phyloP scores from a whole-genome alignment of 2,888 invertebrate genomes.

The Drosophila mettleri region DNA sequence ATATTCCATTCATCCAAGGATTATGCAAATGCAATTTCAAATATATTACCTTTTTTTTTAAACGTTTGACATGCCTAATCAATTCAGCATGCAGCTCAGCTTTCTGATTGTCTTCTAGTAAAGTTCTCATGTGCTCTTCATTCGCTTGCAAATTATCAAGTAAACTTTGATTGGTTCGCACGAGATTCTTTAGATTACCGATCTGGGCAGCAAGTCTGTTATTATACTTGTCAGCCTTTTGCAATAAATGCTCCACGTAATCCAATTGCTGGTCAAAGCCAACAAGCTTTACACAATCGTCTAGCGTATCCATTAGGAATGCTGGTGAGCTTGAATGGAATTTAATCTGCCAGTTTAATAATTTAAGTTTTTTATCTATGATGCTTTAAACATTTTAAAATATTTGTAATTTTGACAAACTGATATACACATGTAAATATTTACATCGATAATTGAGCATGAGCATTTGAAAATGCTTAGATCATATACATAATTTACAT shows the following conservation, averaged over 20 bases:
- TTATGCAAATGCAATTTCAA: no score
- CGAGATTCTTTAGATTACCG: conserved; percentile 29
- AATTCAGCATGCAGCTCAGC: not conserved
- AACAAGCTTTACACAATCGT: not conserved
- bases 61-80: not conserved
- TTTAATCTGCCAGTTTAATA: conserved; percentile 1
- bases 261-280: conserved; percentile 31
- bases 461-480: not conserved
- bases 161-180: conserved; percentile 31
- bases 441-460: not conserved
- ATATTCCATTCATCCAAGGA: no score
- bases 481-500: not conserved
- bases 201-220: conserved; percentile 18
- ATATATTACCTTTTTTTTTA: conserved; percentile 39
- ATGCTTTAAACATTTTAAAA: not conserved
- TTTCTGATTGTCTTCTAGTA: conserved; percentile 8
- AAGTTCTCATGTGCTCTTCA: conserved; percentile 7
- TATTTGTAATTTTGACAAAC: conserved; percentile 7
- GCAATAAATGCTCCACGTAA: conserved; percentile 34
- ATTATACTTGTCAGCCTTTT: conserved; percentile 33
- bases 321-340: not conserved
- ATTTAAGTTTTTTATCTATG: not conserved
- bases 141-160: conserved; percentile 27
- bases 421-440: not conserved
- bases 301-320: not conserved